Evolutionary conservation across 2,888 invertebrate species (phyloP), one percentile per base, ranked within the genome.

Genomic region (Diaphora mendica): DNA sequence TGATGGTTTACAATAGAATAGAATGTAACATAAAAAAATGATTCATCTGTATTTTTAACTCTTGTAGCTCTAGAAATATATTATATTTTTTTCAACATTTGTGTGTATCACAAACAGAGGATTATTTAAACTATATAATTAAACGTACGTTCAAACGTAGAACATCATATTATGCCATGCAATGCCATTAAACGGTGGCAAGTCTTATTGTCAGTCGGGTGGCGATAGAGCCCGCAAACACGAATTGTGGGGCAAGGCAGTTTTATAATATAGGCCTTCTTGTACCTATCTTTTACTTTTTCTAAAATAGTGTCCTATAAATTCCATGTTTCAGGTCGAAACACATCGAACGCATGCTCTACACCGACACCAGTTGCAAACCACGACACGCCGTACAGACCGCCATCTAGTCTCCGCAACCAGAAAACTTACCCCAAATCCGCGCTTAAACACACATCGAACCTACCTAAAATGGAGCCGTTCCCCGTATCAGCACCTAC

Each of bases 381-480:
- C 81, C 95, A 95, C 90, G 94, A 96, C 91, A 95, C 96, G 0
- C 89, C 93, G n/a, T 95, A 96, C 88, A 95, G 96, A 76, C 96
- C 96, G 66, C 96, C 96, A 51, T 95, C 95, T 62, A 95, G 93
- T 78, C 88, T 93, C 0, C 91, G 95, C 62, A 95, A 92, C 88
- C 94, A 93, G 86, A 95, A 95, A 80, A 95, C 95, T 30, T 95
- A 95, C 79, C 95, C 95, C 0, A 96, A 95, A 79, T 95, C 94
- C 2, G 94, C 92, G 2, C 88, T 95, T 1, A 95, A 95, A 79
- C 91, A 95, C 80, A 89, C 92, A 2, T 86, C 88, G 73, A 83
- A 83, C 74, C 71, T 94, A n/a, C 96, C 96, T 2, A 94, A 92
- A 87, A 93, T 96, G 89, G 96, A 96, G 79, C 96, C 96, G 0